Percentiles rank a stretch among this genome's conserved stretches.
phyloP scores from a whole-genome alignment of 2,113 vertebrate genomes.

The Lepus timidus region DNA sequence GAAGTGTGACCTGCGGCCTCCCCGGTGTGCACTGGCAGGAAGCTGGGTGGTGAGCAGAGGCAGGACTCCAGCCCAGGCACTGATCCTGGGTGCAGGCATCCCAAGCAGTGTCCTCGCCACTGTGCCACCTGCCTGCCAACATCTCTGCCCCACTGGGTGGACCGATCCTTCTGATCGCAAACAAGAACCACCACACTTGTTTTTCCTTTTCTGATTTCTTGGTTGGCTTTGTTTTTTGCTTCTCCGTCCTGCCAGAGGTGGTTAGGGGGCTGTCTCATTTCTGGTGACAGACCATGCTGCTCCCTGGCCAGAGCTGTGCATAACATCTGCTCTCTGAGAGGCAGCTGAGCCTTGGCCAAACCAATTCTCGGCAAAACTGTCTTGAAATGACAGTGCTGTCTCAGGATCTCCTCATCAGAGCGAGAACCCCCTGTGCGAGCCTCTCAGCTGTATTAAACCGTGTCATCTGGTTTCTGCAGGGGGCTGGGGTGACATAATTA shows the following conservation, averaged over 20 bases:
- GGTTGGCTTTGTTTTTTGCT: background rate
- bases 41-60: no score
- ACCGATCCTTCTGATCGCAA: background rate
- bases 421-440: background rate
- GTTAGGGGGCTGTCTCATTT: background rate
- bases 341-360: background rate
- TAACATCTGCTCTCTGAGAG: background rate
- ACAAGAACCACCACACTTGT: background rate
- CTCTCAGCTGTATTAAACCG: background rate
- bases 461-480: background rate
- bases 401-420: rapidly evolving
- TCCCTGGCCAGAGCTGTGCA: background rate
- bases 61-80: no score
- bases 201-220: background rate
- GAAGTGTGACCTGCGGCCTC: no score
- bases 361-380: background rate
- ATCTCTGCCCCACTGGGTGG: background rate
- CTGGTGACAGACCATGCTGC: background rate
- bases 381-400: background rate
- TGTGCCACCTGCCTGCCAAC: no score
- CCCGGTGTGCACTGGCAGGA: no score
- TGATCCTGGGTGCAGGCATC: no score
- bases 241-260: background rate
- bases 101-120: no score
- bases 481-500: background rate